phyloP scores from a whole-genome alignment of 2,113 vertebrate genomes.

The Poicephalus meyeri region DNA sequence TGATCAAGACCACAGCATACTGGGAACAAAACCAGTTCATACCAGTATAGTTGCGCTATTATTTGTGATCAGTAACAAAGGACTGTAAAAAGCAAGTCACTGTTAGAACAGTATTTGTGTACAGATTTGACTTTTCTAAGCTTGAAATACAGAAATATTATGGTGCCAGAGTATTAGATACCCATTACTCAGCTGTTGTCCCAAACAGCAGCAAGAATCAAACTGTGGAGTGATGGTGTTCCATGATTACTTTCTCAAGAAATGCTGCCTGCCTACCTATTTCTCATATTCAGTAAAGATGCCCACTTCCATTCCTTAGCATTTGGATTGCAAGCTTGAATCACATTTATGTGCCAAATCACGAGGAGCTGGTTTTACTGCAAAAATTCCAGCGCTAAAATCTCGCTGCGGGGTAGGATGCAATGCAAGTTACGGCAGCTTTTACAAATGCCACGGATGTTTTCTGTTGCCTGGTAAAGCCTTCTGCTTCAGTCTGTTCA shows the following conservation, averaged over 20 bases:
- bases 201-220: background rate
- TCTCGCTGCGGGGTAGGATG: conserved; percentile 16
- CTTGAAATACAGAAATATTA: background rate
- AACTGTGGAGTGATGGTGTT: background rate
- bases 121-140: background rate
- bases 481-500: conserved; percentile 25
- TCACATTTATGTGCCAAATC: background rate
- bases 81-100: background rate
- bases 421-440: conserved; percentile 34
- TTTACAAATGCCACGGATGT: conserved; percentile 45
- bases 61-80: background rate
- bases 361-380: background rate
- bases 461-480: conserved; percentile 41
- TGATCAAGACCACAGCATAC: background rate
- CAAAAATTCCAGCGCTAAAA: background rate
- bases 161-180: background rate
- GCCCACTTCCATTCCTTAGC: background rate
- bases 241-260: background rate
- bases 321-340: background rate
- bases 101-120: background rate
- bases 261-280: background rate
- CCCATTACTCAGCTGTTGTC: background rate
- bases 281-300: background rate
- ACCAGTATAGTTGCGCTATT: background rate
- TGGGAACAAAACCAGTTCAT: background rate